Percentiles rank a stretch among this genome's conserved stretches.
phyloP scores from a whole-genome alignment of 2,797 vertebrate species.

The Cichlasoma orientale region DNA sequence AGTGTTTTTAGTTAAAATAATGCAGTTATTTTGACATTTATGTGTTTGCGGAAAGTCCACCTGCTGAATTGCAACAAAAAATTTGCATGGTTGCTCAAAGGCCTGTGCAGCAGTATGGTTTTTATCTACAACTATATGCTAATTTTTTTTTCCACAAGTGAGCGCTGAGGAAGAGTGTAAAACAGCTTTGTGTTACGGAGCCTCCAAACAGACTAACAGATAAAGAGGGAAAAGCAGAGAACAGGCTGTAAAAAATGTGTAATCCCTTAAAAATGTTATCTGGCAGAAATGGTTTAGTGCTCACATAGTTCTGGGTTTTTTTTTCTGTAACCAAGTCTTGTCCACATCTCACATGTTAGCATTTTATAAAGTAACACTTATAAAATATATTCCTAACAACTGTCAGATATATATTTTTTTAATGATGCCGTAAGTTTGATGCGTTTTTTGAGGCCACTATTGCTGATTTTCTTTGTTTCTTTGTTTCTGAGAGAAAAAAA shows the following conservation, averaged over 20 bases:
- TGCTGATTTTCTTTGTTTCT: too few species aligned
- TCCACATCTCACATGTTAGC: not conserved
- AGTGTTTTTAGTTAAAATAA: too few species aligned
- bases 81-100: not conserved
- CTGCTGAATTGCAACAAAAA: not conserved
- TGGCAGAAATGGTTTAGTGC: not conserved
- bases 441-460: too few species aligned
- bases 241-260: fast-evolving
- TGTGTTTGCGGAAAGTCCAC: too few species aligned
- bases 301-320: not conserved
- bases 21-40: too few species aligned
- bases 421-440: too few species aligned
- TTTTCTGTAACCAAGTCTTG: not conserved
- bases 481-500: too few species aligned
- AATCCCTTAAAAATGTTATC: not conserved
- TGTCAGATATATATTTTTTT: too few species aligned
- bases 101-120: not conserved
- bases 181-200: not conserved
- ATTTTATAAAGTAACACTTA: not conserved
- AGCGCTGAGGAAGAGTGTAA: not conserved
- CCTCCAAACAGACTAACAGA: not conserved
- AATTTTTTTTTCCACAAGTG: not conserved
- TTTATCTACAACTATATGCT: not conserved
- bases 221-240: not conserved
- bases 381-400: not conserved